Conservation (phyloP, 2,888 invertebrate species). For the Cosmia pyralina region DNA sequence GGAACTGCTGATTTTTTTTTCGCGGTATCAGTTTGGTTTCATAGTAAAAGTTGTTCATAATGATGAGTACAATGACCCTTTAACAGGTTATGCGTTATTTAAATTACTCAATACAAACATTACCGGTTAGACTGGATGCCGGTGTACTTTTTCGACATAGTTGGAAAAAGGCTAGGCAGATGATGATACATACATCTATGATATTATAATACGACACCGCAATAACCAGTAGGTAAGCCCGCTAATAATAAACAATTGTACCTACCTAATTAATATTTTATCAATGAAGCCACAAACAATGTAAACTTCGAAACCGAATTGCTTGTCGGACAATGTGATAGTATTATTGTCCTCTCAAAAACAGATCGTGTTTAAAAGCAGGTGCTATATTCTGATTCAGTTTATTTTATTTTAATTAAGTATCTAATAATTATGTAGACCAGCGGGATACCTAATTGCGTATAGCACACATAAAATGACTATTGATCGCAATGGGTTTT, state of each 20-base stretch:
- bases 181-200: too few relatives aligned
- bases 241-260: conserved; percentile 11
- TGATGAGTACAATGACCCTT: too few relatives aligned
- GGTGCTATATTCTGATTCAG: not conserved
- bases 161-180: too few relatives aligned
- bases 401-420: not conserved
- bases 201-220: not conserved
- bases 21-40: too few relatives aligned
- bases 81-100: too few relatives aligned
- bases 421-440: not conserved
- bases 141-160: too few relatives aligned
- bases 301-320: conserved; percentile 12
- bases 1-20: too few relatives aligned
- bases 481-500: not conserved
- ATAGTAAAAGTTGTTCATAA: too few relatives aligned
- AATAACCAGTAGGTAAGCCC: not conserved
- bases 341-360: conserved; percentile 6
- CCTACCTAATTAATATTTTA: conserved; percentile 34
- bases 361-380: conserved; percentile 28
- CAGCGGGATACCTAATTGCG: not conserved
- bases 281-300: conserved; percentile 35
- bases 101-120: too few relatives aligned
- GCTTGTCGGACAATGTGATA: conserved; percentile 6
- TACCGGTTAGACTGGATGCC: too few relatives aligned
- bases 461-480: not conserved